These are phyloP conservation scores for Scaptomyza caliginosa DNA, from an alignment of 2,888 invertebrate genomes.

Conservation along the genomic window DNA sequence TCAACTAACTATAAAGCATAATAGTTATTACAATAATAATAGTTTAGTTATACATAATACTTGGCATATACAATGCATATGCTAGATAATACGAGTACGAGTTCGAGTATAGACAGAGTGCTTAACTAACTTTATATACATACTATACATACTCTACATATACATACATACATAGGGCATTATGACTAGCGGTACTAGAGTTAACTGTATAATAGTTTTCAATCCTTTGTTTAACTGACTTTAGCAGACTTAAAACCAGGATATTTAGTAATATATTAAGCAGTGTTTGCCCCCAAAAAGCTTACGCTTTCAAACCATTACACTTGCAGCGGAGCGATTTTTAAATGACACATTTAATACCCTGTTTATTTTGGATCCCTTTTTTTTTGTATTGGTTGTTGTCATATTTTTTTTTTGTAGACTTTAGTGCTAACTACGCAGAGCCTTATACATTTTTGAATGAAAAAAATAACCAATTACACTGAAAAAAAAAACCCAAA, in stretches of 20 bases:
- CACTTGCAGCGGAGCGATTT: conserved; percentile 23
- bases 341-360: conserved; percentile 6
- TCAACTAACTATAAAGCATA: conserved; percentile 42
- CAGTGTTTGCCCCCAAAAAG: conserved; percentile 10
- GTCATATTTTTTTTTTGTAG: conserved; percentile 30
- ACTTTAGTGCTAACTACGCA: conserved; percentile 51
- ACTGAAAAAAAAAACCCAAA: conserved; percentile 25
- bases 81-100: conserved; percentile 6
- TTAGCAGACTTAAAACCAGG: conserved; percentile 2
- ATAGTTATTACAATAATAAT: conserved; percentile 4
- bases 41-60: conserved; percentile 11
- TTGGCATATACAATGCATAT: conserved; percentile 24
- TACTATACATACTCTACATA: no score
- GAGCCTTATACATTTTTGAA: conserved; percentile 71
- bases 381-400: conserved; percentile 17
- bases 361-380: background rate
- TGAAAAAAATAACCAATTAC: conserved; percentile 41
- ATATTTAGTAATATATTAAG: conserved; percentile 6
- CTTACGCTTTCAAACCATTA: conserved; percentile 42
- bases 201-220: conserved; percentile 50
- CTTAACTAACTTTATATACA: conserved; percentile 9
- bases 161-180: background rate
- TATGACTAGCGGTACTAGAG: conserved; percentile 46
- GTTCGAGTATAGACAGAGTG: conserved; percentile 1
- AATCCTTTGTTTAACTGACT: conserved; percentile 38